phyloP scores from a whole-genome alignment of 1,140 invertebrate species.

The Neodiprion lecontei region DNA sequence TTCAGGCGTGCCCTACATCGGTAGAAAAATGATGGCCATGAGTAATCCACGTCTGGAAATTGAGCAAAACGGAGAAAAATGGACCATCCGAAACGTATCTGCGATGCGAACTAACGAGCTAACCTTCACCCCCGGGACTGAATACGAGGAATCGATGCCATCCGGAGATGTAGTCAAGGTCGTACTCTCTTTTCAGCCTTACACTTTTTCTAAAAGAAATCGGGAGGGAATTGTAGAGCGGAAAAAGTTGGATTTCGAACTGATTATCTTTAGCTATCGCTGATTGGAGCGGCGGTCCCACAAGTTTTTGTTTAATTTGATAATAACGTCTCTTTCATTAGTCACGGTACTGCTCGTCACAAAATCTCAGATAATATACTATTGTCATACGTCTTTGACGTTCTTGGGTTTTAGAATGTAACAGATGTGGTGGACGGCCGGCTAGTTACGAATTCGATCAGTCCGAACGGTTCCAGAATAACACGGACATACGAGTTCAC shows the following conservation, averaged over 20 bases:
- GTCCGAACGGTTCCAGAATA: constrained; percentile 60
- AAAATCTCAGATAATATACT: neutral
- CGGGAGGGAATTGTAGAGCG: constrained; percentile 48
- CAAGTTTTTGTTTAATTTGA: constrained; percentile 21
- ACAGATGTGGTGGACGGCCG: constrained; percentile 63
- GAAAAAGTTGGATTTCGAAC: constrained; percentile 58
- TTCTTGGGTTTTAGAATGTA: constrained; percentile 18
- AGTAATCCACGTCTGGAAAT: constrained; percentile 68
- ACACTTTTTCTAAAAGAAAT: constrained; percentile 49
- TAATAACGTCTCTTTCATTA: constrained; percentile 5
- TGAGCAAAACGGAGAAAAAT: constrained; percentile 61
- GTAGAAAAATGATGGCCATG: constrained; percentile 68
- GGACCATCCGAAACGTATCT: constrained; percentile 66
- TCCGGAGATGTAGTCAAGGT: constrained; percentile 51
- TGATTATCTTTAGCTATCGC: constrained; percentile 58
- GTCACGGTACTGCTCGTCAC: neutral
- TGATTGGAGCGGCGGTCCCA: constrained; percentile 43
- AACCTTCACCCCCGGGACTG: constrained; percentile 46
- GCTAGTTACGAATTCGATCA: constrained; percentile 61
- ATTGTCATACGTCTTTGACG: neutral
- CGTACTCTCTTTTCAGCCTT: constrained; percentile 1
- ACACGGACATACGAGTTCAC: constrained; percentile 64
- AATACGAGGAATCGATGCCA: constrained; percentile 54
- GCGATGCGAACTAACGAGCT: constrained; percentile 46
- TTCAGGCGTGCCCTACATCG: constrained; percentile 63